Evolutionary conservation across 2,797 vertebrate species (phyloP), one percentile per base, ranked within the genome.

Genomic region (Hydrolagus colliei): DNA sequence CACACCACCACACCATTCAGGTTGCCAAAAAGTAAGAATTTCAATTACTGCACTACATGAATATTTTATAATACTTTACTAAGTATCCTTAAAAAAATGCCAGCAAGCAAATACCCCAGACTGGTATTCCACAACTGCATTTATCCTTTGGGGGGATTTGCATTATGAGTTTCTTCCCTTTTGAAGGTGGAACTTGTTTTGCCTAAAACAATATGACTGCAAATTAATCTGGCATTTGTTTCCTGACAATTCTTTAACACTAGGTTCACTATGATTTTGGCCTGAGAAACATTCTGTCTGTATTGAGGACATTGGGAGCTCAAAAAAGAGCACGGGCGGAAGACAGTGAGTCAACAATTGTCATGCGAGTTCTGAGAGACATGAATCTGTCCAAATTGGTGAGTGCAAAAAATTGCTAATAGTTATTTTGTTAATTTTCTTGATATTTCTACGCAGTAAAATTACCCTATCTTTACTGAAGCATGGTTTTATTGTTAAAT

Each of bases 301-400:
- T 94, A 4, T 74, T 94, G 88, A 92, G 93, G 78, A 94, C 93
- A 63, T 92, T 94, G 18, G 93, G 93, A 86, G 35, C 91, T 88
- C 93, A 94, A 22, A 94, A 94, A 87, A 92, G 93, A 87, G 91
- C 92, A 77, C 91, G 92, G 85, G 92, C 92, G 8, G 88, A 90
- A 87, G 94, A 94, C 14, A 89, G 90, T 0, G 93, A 94, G 89
- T n/a, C 92, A 82, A 94, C 92, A 87, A 93, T 90, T 11, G 92
- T 94, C 86, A 94, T 94, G 94, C 91, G 93, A 89, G 94, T 92
- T 0, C 86, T 94, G 14, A 92, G 94, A 88, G 94, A 94, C 86
- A 94, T 94, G 93, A 94, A 94, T 88, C 92, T 94, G 87, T 94
- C 94, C 72, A 94, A 94, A 87, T 52, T 94, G 91, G 94, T 94